A percentile compares a stretch with the other conserved stretches of the same genome.
Conservation (phyloP, 2,113 vertebrate species). For the Edolisoma coerulescens region DNA sequence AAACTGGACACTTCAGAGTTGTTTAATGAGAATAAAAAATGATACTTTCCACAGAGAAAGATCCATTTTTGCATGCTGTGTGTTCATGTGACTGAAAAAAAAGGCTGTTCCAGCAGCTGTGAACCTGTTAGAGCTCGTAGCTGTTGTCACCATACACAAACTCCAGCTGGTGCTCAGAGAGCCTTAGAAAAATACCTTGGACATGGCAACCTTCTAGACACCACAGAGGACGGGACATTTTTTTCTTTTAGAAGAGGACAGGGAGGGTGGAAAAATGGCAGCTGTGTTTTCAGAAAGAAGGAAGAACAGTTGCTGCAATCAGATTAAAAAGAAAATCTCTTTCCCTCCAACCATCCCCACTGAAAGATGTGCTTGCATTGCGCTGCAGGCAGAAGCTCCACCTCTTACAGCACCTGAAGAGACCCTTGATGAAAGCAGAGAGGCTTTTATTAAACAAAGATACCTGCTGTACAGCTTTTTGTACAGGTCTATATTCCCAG, state of each 20-base stretch:
- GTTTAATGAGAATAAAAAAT: neutral
- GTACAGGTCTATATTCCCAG: conserved; percentile 57
- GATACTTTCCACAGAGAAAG: neutral
- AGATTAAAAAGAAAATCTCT: neutral
- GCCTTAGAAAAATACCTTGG: neutral
- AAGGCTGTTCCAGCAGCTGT: neutral
- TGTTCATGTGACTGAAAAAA: neutral
- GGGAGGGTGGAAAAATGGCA: neutral
- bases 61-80: neutral
- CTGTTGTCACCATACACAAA: neutral
- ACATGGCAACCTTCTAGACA: neutral
- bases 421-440: neutral
- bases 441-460: neutral
- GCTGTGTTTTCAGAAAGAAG: neutral
- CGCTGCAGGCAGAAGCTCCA: neutral
- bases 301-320: neutral
- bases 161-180: neutral
- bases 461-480: conserved; percentile 74
- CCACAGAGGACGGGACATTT: neutral
- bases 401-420: neutral
- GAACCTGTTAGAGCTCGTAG: neutral
- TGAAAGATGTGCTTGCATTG: neutral
- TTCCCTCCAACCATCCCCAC: neutral
- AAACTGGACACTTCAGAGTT: neutral
- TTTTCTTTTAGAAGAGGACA: neutral